phyloP scores from a whole-genome alignment of 2,888 invertebrate genomes.

The Chromoteleia sp. region DNA sequence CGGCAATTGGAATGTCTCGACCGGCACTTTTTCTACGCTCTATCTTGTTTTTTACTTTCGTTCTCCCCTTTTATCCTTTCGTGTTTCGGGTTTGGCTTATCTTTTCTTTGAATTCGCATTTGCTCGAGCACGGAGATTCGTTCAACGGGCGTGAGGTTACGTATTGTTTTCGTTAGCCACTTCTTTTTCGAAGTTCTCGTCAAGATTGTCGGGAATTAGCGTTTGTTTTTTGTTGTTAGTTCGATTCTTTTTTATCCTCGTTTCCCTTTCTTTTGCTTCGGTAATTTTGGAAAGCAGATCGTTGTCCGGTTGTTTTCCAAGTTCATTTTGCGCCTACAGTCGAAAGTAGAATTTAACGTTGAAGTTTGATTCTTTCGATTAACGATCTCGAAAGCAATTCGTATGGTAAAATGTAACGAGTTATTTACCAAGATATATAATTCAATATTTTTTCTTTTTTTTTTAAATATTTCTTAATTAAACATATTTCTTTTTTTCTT shows the following conservation, averaged over 20 bases:
- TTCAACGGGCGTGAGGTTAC: slow-evolving; percentile 3
- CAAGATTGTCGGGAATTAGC: slow-evolving; percentile 17
- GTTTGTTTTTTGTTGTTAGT: background rate
- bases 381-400: background rate
- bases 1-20: slow-evolving; percentile 7
- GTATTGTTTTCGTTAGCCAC: slow-evolving; percentile 11
- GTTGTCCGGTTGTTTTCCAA: slow-evolving; percentile 12
- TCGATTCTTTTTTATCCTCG: background rate
- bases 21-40: background rate
- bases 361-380: background rate
- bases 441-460: slow-evolving; percentile 2
- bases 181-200: background rate
- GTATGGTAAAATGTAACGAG: slow-evolving; percentile 3
- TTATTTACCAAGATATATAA: slow-evolving; percentile 1
- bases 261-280: slow-evolving; percentile 5
- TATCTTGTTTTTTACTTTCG: background rate
- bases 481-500: no score
- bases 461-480: no score
- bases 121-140: background rate
- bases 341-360: slow-evolving; percentile 12
- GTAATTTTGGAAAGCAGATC: slow-evolving; percentile 29
- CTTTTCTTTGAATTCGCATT: slow-evolving; percentile 19
- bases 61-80: background rate
- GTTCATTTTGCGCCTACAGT: slow-evolving; percentile 14
- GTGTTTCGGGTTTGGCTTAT: background rate